Evolutionary conservation across 2,113 vertebrate genomes (phyloP).

Genomic region (Muntiacus reevesi): DNA sequence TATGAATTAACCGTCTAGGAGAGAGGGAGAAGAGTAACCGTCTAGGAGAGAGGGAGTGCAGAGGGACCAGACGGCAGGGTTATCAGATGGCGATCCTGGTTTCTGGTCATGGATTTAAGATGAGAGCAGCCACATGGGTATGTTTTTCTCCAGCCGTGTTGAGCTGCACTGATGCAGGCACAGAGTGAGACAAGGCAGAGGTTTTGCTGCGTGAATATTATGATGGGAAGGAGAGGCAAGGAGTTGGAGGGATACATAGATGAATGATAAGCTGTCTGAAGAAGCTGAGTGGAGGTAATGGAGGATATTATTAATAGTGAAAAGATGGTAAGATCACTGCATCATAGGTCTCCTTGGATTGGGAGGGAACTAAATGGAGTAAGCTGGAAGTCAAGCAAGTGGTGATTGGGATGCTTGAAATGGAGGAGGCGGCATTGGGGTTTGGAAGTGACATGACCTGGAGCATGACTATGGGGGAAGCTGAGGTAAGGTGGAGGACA

Average conservation of each 20-base stretch:
- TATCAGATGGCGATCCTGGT: not conserved
- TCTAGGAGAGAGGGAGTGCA: not conserved
- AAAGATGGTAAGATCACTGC: no score
- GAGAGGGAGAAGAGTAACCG: not conserved
- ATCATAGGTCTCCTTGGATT: not conserved
- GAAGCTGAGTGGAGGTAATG: not conserved
- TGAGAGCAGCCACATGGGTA: not conserved
- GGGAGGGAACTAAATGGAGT: not conserved
- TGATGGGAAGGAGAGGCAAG: not conserved
- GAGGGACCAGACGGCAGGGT: not conserved
- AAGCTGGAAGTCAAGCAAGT: no score
- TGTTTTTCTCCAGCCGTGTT: not conserved
- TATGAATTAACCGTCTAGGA: not conserved
- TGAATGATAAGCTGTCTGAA: not conserved
- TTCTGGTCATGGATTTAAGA: not conserved
- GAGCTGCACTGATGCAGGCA: not conserved
- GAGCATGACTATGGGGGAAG: not conserved
- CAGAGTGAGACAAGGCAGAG: not conserved
- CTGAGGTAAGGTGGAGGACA: not conserved
- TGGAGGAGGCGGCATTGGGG: no score
- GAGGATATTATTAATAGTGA: not conserved
- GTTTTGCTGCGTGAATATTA: not conserved
- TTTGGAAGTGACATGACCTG: not conserved
- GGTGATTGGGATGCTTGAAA: not conserved
- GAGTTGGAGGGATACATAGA: not conserved